A percentile compares a stretch with the other conserved stretches of the same genome.
Evolutionary conservation across 2,113 vertebrate genomes (phyloP).

Genomic region (Menidia beryllina): DNA sequence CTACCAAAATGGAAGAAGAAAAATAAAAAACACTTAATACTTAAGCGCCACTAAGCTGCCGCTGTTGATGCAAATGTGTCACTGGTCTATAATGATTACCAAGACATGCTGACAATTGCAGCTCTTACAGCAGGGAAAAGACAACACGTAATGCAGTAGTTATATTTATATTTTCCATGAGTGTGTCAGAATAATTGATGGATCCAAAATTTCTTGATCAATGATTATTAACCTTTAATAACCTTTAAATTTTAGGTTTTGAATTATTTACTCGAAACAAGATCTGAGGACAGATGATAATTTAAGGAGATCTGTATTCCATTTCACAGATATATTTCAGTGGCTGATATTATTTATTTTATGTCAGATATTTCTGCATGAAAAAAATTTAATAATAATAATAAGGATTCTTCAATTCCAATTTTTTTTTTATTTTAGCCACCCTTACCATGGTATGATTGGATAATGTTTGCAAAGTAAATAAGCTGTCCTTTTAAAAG

Average conservation of each 20-base stretch:
- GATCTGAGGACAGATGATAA: background rate
- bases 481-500: background rate
- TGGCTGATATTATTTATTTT: background rate
- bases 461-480: no score
- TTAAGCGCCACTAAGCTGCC: background rate
- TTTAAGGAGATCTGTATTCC: background rate
- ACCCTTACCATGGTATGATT: no score
- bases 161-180: background rate
- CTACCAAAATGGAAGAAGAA: no score
- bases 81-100: background rate
- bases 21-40: background rate
- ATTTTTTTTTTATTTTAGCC: no score
- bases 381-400: no score
- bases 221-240: background rate
- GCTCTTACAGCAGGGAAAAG: background rate
- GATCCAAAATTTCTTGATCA: background rate
- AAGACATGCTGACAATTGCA: background rate
- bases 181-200: background rate
- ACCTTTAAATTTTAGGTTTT: background rate
- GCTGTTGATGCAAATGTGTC: background rate
- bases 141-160: background rate
- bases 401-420: no score
- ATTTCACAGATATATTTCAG: background rate
- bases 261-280: background rate
- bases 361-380: no score